Evolutionary conservation across 2,797 vertebrate species (phyloP).

Genomic region (Caiman crocodilus): DNA sequence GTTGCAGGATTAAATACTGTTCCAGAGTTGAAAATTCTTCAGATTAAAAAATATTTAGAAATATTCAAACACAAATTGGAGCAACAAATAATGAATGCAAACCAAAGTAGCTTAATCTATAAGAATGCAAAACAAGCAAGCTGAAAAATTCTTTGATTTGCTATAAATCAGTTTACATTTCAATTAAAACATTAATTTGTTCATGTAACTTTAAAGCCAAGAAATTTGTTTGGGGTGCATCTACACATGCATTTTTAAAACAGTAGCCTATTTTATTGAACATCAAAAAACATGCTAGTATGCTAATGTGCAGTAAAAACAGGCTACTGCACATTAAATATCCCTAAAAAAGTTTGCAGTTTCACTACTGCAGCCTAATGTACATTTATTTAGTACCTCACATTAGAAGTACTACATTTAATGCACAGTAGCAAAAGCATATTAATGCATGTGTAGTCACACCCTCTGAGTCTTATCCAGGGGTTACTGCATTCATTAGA

Average conservation of each 20-base stretch:
- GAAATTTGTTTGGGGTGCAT: background rate
- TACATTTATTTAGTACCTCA: too few species aligned
- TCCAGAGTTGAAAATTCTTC: background rate
- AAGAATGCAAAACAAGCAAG: background rate
- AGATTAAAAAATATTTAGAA: background rate
- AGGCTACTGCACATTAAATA: too few species aligned
- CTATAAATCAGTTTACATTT: background rate
- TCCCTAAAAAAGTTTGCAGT: too few species aligned
- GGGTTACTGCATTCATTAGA: too few species aligned
- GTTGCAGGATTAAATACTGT: background rate
- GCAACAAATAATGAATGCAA: background rate
- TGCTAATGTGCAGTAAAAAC: too few species aligned
- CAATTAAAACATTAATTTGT: background rate
- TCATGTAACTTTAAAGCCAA: background rate
- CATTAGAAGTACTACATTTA: too few species aligned
- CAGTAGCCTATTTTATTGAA: background rate
- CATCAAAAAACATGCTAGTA: background rate
- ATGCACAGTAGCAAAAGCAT: too few species aligned
- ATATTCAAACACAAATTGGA: background rate
- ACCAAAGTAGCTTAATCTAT: accelerated
- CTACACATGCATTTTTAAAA: background rate
- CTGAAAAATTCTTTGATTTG: background rate
- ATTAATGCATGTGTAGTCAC: too few species aligned
- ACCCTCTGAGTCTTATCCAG: too few species aligned
- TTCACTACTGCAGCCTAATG: too few species aligned